These are phyloP conservation scores for Sarcophaga peregrina DNA, from an alignment of 1,140 invertebrate species.

Conservation along the genomic window DNA sequence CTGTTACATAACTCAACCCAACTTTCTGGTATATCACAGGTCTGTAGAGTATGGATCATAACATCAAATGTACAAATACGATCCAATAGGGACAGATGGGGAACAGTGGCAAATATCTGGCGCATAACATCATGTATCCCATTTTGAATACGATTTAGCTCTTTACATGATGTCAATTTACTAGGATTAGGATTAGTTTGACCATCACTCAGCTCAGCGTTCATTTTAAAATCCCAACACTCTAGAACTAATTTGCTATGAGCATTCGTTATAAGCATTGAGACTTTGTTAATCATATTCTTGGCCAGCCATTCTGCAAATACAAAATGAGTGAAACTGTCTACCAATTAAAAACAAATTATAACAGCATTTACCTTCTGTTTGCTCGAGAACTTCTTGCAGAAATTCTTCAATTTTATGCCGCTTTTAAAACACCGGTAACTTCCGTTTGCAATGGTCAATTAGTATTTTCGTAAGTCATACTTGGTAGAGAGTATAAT, in stretches of 20 bases:
- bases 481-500: too few species aligned
- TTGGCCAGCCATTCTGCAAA: constrained; percentile 87
- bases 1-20: too few species aligned
- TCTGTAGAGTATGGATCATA: constrained; percentile 83
- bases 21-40: constrained; percentile 85
- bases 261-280: constrained; percentile 90
- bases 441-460: too few species aligned
- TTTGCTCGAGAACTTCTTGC: constrained; percentile 83
- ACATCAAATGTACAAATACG: constrained; percentile 87
- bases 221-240: constrained; percentile 96
- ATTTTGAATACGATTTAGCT: constrained; percentile 88
- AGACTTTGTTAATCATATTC: constrained; percentile 87
- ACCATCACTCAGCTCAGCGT: constrained; percentile 76
- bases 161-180: constrained; percentile 72
- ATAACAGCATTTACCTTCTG: constrained; percentile 77
- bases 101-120: constrained; percentile 86
- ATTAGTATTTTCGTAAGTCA: too few species aligned
- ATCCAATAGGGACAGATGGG: constrained; percentile 79
- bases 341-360: neutral
- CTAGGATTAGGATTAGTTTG: constrained; percentile 65
- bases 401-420: constrained; percentile 89
- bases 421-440: too few species aligned
- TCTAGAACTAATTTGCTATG: constrained; percentile 93
- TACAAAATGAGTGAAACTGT: neutral
- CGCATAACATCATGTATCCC: constrained; percentile 92